A percentile compares a stretch with the other conserved stretches of the same genome.
Evolutionary conservation across 2,888 invertebrate genomes (phyloP).

Genomic region (Xestoiulus laeticollis): DNA sequence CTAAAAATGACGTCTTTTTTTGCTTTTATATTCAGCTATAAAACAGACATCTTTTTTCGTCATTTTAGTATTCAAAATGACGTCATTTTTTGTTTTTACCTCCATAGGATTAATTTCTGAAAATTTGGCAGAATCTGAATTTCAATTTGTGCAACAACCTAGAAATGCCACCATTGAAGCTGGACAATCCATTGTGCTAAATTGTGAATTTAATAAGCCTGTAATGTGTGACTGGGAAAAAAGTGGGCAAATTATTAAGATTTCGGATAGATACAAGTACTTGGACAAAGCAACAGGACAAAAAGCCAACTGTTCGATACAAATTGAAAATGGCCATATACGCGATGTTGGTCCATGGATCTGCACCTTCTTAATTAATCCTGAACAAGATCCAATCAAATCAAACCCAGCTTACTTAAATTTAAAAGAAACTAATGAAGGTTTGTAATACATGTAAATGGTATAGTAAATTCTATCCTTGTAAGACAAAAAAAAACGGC

Average conservation of each 20-base stretch:
- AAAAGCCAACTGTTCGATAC: not conserved
- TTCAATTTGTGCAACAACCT: not conserved
- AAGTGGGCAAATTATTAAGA: not conserved
- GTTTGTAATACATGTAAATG: not conserved
- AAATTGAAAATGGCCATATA: not conserved
- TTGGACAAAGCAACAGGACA: not conserved
- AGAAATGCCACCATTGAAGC: not conserved
- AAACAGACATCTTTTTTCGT: not conserved
- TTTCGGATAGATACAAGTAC: not conserved
- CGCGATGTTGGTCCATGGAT: not conserved
- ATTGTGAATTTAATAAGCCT: not conserved
- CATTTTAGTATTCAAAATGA: not conserved
- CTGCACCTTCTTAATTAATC: not conserved
- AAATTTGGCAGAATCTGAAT: not conserved
- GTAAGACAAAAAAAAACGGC: not conserved
- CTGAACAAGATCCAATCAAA: not conserved
- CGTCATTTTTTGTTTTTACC: not conserved
- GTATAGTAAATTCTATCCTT: too few relatives aligned
- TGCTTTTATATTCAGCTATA: too few relatives aligned
- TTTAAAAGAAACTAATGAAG: not conserved
- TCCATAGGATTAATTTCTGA: not conserved
- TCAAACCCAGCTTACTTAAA: not conserved
- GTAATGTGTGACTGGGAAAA: not conserved
- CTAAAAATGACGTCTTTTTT: too few relatives aligned
- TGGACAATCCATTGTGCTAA: not conserved